A percentile compares a stretch with the other conserved stretches of the same genome.
Evolutionary conservation across 2,888 invertebrate species (phyloP).

Genomic region (Leptinotarsa tumamoca): DNA sequence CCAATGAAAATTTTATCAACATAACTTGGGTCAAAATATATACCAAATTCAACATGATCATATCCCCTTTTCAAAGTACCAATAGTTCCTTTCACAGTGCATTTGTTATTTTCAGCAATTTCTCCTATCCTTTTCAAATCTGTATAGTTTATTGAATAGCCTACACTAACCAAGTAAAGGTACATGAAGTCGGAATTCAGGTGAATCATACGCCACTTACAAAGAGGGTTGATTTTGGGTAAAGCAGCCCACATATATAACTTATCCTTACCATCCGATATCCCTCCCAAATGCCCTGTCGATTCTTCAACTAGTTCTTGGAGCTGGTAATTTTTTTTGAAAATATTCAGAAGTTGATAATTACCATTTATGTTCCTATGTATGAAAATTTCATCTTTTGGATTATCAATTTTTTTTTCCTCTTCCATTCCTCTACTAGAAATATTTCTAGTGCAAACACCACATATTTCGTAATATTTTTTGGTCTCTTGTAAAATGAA

Average conservation of each 20-base stretch:
- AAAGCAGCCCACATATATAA: slow-evolving; percentile 48
- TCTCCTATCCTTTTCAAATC: slow-evolving; percentile 68
- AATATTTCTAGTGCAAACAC: slow-evolving; percentile 59
- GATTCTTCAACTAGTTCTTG: slow-evolving; percentile 43
- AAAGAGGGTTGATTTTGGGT: slow-evolving; percentile 43
- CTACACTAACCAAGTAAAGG: slow-evolving; percentile 68
- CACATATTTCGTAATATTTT: slow-evolving; percentile 59
- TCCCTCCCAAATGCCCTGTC: slow-evolving; percentile 17
- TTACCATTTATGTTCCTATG: slow-evolving; percentile 51
- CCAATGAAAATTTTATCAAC: slow-evolving; percentile 63
- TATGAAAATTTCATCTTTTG: slow-evolving; percentile 34
- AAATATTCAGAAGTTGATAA: slow-evolving; percentile 37
- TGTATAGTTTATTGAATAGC: slow-evolving; percentile 68
- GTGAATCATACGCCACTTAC: slow-evolving; percentile 70
- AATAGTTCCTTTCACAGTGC: slow-evolving; percentile 67
- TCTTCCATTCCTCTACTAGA: neutral
- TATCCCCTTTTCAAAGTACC: slow-evolving; percentile 49
- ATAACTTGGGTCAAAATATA: slow-evolving; percentile 60
- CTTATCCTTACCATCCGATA: slow-evolving; percentile 35
- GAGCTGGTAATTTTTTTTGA: slow-evolving; percentile 56
- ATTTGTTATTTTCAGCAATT: slow-evolving; percentile 66
- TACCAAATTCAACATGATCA: slow-evolving; percentile 58
- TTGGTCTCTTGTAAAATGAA: slow-evolving; percentile 57
- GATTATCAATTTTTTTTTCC: neutral
- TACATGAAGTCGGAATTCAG: slow-evolving; percentile 70